These are phyloP conservation scores for Takifugu bimaculatus DNA, from an alignment of 2,113 vertebrate genomes.

Conservation along the genomic window DNA sequence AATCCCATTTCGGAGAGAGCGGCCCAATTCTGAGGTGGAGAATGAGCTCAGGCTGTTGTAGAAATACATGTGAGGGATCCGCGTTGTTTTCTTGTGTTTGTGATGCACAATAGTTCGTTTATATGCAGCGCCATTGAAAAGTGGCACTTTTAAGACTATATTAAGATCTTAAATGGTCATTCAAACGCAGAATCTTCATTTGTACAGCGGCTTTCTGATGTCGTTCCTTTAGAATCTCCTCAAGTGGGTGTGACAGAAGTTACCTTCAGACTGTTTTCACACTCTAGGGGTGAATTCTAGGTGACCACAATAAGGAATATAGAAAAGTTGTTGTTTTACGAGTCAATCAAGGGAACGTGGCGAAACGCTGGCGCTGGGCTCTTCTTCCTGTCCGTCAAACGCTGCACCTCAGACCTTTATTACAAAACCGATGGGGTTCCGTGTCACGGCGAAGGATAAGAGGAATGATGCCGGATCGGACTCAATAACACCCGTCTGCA, in stretches of 20 bases:
- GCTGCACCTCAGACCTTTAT: conserved; percentile 17
- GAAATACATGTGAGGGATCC: neutral
- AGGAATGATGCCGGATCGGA: conserved; percentile 5
- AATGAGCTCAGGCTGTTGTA: conserved; percentile 13
- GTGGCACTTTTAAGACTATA: too few species aligned
- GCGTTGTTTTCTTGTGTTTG: neutral
- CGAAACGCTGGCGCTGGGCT: neutral
- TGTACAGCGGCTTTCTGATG: too few species aligned
- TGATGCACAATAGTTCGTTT: too few species aligned
- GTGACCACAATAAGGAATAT: too few species aligned
- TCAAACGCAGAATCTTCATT: too few species aligned
- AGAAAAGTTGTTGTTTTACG: too few species aligned
- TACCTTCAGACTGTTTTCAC: too few species aligned
- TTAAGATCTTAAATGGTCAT: too few species aligned
- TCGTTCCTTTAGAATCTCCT: conserved; percentile 3
- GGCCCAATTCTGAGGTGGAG: conserved; percentile 9
- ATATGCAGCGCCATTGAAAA: too few species aligned
- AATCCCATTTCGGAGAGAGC: conserved; percentile 7
- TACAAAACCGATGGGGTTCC: conserved; percentile 33
- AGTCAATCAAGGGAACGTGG: too few species aligned
- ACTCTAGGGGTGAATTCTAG: too few species aligned
- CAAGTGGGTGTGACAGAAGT: neutral
- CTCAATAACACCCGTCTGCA: too few species aligned
- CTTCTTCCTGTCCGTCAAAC: conserved; percentile 22
- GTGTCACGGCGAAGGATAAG: neutral